Conservation (phyloP, 37 sponge, comb jelly and placozoan genomes). For the Mnemiopsis leidyi region DNA sequence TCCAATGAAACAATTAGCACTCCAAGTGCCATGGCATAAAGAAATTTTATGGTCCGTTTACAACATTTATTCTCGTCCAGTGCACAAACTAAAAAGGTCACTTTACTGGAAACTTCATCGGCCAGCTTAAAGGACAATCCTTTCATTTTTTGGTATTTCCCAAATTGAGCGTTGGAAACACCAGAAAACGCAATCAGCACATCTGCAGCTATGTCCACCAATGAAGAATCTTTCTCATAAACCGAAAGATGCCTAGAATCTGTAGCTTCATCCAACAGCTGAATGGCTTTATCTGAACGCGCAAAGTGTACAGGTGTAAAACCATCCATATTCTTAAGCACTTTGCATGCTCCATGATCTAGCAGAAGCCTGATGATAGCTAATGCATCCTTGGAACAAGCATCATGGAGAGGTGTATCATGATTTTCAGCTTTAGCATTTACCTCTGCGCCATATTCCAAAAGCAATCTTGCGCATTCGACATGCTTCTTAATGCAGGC, state of each 20-base stretch:
- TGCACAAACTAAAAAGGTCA: slow-evolving; percentile 49
- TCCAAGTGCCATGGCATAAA: slow-evolving; percentile 13
- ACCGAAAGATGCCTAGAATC: background rate
- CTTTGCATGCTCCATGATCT: slow-evolving; percentile 24
- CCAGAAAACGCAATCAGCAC: background rate
- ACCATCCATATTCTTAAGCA: slow-evolving; percentile 25
- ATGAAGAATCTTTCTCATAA: background rate
- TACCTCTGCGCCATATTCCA: slow-evolving; percentile 1
- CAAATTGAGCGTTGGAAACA: background rate
- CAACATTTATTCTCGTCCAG: background rate
- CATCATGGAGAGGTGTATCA: slow-evolving; percentile 61
- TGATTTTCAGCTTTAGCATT: slow-evolving; percentile 26
- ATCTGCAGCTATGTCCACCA: background rate
- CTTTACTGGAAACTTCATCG: background rate
- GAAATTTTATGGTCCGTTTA: slow-evolving; percentile 20
- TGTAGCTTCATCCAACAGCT: background rate
- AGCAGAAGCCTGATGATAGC: slow-evolving; percentile 25
- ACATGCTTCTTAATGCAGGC: background rate
- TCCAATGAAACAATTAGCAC: background rate
- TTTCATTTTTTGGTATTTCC: background rate
- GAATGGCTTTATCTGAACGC: background rate
- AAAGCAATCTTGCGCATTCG: background rate
- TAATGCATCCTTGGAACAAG: background rate
- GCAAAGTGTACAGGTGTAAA: background rate
- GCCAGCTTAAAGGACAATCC: background rate